Base-by-base conservation (phyloP, 92 coral and sea anemone species). In the Zoanthus solanderi region DNA sequence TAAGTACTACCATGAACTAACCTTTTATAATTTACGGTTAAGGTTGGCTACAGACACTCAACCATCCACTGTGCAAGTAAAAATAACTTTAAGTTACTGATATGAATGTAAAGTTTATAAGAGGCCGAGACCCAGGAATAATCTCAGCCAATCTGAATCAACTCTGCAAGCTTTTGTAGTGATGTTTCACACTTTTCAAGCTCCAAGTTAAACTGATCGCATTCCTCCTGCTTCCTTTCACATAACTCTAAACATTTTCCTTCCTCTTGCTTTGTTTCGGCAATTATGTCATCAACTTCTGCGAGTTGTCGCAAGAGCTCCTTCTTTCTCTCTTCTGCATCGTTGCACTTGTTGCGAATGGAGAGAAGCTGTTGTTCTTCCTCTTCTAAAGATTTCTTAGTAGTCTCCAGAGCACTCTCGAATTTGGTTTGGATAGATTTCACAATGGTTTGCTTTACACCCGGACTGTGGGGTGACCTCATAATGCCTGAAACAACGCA, bases 111-210 rank as follows among this genome's bases (percentile, higher is more conserved):
- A 23, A 37, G 42, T 37, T 37, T 37, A 37, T 37, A 37, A 37
- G 42, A 37, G 42, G 56, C 56, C 56, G 12, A 50, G 56, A 7
- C 56, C 56, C 56, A 50, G 56, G 9, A 11, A 7, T 7, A 7
- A 50, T 63, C 69, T 63, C 17, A 63, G 12, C 5, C 46, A 47
- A 81, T 37, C 74, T 66, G 65, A 0, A 65, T 23, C 58, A 48
- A 68, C 7, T 34, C 46, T 29, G 46, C 75, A 65, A 81, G 85
- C 13, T 46, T 46, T 12, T 46, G 34, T 11, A 81, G 13, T 28
- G 85, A 66, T 13, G 85, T 10, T 45, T 81, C 75, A 23, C 85
- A 81, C 34, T 81, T 66, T 46, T 81, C 85, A 46, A 81, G 75
- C 46, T 81, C 75, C 37, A 14, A 4, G 14, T 45, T 57, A 81